Base-by-base conservation (phyloP, 2,113 vertebrate species). In the Sitta europaea region DNA sequence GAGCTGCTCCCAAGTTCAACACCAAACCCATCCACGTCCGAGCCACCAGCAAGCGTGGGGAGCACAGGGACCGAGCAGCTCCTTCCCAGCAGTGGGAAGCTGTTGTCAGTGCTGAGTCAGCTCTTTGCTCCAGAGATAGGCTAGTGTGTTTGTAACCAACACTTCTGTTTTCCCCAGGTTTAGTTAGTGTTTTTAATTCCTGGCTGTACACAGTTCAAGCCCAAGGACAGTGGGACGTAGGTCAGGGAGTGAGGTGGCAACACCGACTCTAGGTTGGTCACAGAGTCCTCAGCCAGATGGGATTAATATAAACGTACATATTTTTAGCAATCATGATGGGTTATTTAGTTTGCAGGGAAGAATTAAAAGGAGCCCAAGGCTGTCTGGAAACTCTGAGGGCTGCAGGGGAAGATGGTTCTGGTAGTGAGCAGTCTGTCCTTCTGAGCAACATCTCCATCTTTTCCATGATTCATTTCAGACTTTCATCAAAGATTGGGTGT, bases 1-100 rank as follows among this genome's bases (percentile, higher is more conserved):
- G 43, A 40, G 23, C 68, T 73, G 48, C 77, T 91, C 85, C 66
- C 29, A 12, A 6, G 9, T 53, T 61, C 67, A 47, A 5, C 79
- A 21, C 22, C 70, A 70, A 29, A 33, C 36, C 40, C 76, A 13
- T 54, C 38, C 43, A 7, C 1, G 1, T 28, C 45, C 0, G 1
- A 62, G n/a, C 22, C 23, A 10, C 19, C 4, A 6, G 45, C 27
- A 43, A 18, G 27, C 0, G 0, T 6, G 2, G 50, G 50, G 59
- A 83, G 55, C 31, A 5, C 19, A 28, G 28, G 43, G 14, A 8
- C 17, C 11, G 35, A 27, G 16, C 6, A 24, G 80, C 12, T 4
- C 33, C 63, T 63, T 79, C n/a, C 57, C 48, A 43, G 55, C 42
- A 33, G 42, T 13, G n/a, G 45, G 29, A 33, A 58, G 16, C 48